Evolutionary conservation across 2,113 vertebrate genomes (phyloP), one percentile per base, ranked within the genome.

Genomic region (Phoenicopterus ruber): DNA sequence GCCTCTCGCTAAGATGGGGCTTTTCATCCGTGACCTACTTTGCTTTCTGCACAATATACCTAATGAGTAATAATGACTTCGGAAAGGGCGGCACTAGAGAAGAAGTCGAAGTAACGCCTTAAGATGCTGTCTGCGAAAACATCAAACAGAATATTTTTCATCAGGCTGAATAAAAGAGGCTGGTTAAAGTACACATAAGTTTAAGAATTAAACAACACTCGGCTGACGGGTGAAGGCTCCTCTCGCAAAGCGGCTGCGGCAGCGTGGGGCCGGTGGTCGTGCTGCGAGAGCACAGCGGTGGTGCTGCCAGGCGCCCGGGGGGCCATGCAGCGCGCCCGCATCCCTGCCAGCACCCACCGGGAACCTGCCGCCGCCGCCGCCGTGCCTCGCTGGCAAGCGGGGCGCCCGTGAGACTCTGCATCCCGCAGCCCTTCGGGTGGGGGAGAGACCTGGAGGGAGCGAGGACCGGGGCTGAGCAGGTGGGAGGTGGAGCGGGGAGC

Each of bases 1-100:
- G 90, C 96, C 74, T 95, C 95, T 97, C 9, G 6, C 94, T 96
- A 95, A 95, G 94, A 97, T 86, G 95, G 96, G 95, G 86, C 92
- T 97, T 97, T 97, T 98, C 96, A 97, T 98, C 97, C 93, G 21
- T 97, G 97, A 97, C 97, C 97, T 97, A 98, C 96, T 98, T 98
- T 98, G 97, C 96, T 95, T 95, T 91, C 87, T 44, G 50, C 82
- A 95, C 97, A 97, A 91, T 96, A 46, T 83, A 94, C 96, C 97
- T 97, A 96, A 94, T 97, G 96, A 97, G 95, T 91, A 96, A 97
- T 97, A 96, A 97, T 71, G 76, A 95, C 94, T 97, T 97, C 34
- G 91, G 95, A 96, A 95, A 95, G 94, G 95, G 95, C 83, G 95
- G 92, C 17, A 2, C 80, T 36, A 5, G 79, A 94, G 89, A 94